Evolutionary conservation across 37 sponge, comb jelly and placozoan species (phyloP).

Genomic region (Cliona cf. orientalis): DNA sequence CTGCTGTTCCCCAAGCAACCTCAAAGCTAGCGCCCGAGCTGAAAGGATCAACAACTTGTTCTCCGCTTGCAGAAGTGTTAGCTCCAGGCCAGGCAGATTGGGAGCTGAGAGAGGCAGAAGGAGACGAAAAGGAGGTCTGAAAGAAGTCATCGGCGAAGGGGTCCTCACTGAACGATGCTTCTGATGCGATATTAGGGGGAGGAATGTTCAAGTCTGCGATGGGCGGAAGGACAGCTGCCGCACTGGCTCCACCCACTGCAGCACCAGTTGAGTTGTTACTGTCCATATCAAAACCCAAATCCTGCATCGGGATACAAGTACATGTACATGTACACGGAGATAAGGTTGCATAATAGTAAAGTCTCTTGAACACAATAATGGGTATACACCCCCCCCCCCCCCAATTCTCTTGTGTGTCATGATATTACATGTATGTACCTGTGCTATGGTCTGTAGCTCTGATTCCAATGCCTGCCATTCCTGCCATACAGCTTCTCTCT

Average conservation of each 20-base stretch:
- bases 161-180: too few species aligned
- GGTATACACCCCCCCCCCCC: neutral
- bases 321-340: too few species aligned
- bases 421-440: slow-evolving; percentile 20
- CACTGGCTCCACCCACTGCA: neutral
- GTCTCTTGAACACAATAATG: too few species aligned
- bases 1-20: neutral
- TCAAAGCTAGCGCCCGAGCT: neutral
- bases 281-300: slow-evolving; percentile 5
- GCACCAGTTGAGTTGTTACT: neutral
- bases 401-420: neutral
- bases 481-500: neutral
- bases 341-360: too few species aligned
- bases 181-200: neutral
- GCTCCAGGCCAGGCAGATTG: neutral
- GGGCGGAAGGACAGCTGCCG: neutral
- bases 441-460: slow-evolving; percentile 23
- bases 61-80: neutral
- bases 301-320: too few species aligned
- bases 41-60: neutral
- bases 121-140: slow-evolving; percentile 23
- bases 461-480: slow-evolving; percentile 30
- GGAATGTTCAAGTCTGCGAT: neutral
- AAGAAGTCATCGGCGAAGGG: slow-evolving; percentile 22
- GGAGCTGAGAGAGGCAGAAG: neutral